Percentiles rank a stretch among this genome's conserved stretches.
These are phyloP conservation scores for Slavum lentiscoides DNA, from an alignment of 2,888 invertebrate species.

Conservation along the genomic window DNA sequence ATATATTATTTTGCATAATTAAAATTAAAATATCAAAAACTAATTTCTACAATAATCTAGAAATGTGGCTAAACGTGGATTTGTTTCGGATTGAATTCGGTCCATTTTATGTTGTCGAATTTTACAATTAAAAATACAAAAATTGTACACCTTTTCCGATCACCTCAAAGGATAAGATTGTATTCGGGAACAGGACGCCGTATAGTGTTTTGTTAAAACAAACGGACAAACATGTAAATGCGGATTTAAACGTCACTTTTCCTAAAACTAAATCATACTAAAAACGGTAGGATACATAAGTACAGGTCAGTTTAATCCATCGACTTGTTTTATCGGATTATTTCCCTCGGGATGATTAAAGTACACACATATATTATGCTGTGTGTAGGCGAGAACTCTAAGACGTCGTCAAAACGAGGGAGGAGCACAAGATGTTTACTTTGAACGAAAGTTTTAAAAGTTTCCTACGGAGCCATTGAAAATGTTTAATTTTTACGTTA, in stretches of 20 bases:
- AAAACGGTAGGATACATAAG: neutral
- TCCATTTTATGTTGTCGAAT: no score
- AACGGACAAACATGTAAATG: no score
- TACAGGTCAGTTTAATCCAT: neutral
- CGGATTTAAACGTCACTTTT: neutral
- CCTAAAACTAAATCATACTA: neutral
- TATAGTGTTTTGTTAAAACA: no score
- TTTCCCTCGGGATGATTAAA: conserved; percentile 27
- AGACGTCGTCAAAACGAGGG: neutral
- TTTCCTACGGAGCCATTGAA: neutral
- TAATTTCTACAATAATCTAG: no score
- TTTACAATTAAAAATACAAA: no score
- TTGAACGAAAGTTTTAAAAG: neutral
- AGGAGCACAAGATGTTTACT: neutral
- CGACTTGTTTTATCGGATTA: neutral
- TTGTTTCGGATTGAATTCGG: no score
- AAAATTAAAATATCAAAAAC: no score
- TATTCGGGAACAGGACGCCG: no score
- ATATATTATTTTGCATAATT: no score
- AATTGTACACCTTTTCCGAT: no score
- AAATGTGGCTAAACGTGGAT: no score
- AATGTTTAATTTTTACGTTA: neutral
- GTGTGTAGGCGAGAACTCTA: neutral
- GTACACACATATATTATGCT: neutral
- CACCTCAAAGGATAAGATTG: no score